Evolutionary conservation across 2,888 invertebrate genomes (phyloP).

Genomic region (Cybosia mesomella): DNA sequence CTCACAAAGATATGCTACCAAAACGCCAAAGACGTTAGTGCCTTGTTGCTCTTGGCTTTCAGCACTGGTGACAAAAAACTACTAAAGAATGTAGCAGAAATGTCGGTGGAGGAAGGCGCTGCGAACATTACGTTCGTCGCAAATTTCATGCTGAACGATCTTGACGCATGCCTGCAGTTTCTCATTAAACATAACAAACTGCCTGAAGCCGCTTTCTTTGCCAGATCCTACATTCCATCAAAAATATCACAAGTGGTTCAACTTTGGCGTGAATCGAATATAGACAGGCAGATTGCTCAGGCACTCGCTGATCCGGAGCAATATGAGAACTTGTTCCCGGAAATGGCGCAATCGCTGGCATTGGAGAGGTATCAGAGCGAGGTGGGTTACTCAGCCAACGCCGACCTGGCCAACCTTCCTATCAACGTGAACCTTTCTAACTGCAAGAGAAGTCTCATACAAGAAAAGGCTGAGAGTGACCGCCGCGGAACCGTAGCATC

Average conservation of each 20-base stretch:
- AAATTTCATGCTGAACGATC: slow-evolving; percentile 94
- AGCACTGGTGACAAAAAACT: slow-evolving; percentile 93
- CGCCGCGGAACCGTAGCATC: slow-evolving; percentile 8
- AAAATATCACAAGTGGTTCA: slow-evolving; percentile 95
- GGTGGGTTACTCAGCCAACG: slow-evolving; percentile 55
- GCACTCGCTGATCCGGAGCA: slow-evolving; percentile 97
- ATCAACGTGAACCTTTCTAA: slow-evolving; percentile 61
- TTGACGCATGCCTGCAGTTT: slow-evolving; percentile 95
- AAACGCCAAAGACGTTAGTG: slow-evolving; percentile 97
- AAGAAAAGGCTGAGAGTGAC: slow-evolving; percentile 52
- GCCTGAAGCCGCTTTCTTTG: slow-evolving; percentile 99
- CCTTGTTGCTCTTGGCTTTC: slow-evolving; percentile 94
- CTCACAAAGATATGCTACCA: slow-evolving; percentile 98
- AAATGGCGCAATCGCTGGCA: slow-evolving; percentile 70
- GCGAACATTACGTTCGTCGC: slow-evolving; percentile 98
- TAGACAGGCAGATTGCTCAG: slow-evolving; percentile 96
- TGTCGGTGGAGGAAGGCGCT: slow-evolving; percentile 85
- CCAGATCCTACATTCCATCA: slow-evolving; percentile 97
- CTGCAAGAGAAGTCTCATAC: slow-evolving; percentile 64
- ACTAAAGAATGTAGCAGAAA: slow-evolving; percentile 91
- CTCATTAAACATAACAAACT: slow-evolving; percentile 95
- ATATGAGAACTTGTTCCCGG: slow-evolving; percentile 98
- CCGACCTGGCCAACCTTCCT: slow-evolving; percentile 50
- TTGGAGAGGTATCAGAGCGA: slow-evolving; percentile 69
- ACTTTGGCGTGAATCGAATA: slow-evolving; percentile 94